Base-by-base conservation (phyloP, 2,888 invertebrate species). In the Hoplodrina ambigua region DNA sequence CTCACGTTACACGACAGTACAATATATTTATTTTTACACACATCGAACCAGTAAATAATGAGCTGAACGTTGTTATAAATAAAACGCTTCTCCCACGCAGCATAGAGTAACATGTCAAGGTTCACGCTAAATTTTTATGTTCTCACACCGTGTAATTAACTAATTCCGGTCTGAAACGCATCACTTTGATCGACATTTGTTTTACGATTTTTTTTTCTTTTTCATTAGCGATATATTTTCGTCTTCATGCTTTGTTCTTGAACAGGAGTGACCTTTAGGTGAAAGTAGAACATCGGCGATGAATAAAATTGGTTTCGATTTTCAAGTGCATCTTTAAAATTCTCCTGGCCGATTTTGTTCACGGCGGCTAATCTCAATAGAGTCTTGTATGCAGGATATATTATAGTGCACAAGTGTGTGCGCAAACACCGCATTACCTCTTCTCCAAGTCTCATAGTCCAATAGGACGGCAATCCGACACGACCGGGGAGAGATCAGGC, bases 51-150 rank as follows among this genome's bases (percentile, higher is more conserved):
- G 75, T 81, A 78, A 82, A 72, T 78, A 77, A 75, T 80, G 75
- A 72, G 63, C 72, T 64, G 69, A 72, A 68, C 81, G 68, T 59
- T 67, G 81, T 81, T 86, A 89, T 91, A 89, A 92, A 92, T 92
- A 92, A 64, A 87, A 87, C 85, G 82, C 69, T 72, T 78, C 89
- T 86, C 92, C 92, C 89, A 91, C 93, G 88, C 91, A 84, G 72
- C 86, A 80, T 80, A 87, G 88, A 90, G 88, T 90, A 91, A 92
- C 91, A 89, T 94, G 92, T 94, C 94, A 94, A 94, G 94, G 94
- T 92, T 90, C 88, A 87, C 82, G 87, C 86, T 86, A 84, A 88
- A 85, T 46, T 46, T 90, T 89, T 88, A 89, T 88, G 84, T 87
- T 89, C 89, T 86, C 87, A 83, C 85, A 84, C 84, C 87, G 86